Evolutionary conservation across 2,113 vertebrate species (phyloP), one percentile per base, ranked within the genome.

Genomic region (Callipepla squamata): DNA sequence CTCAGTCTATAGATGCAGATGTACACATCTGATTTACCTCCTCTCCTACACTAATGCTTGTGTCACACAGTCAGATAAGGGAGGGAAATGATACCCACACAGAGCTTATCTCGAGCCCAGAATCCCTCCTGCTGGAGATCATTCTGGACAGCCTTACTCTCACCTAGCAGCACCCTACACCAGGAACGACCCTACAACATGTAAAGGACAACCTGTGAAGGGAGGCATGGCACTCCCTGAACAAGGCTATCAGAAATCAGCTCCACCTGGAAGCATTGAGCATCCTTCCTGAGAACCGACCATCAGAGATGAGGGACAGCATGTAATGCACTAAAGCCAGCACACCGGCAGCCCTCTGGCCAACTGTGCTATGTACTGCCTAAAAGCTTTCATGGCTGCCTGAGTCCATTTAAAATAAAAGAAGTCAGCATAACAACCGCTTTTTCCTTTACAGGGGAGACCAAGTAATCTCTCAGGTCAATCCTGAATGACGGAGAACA

Each of bases 341-440:
- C 22, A 8, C 22, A 8, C 79, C 47, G 51, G 48, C 62, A 87
- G 75, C 73, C 76, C 90, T 4, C 5, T 3, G 82, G 72, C 79
- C 78, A 92, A 68, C 83, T 23, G 40, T 38, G 32, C 62, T 30
- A 17, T 1, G 1, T 77, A 76, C 85, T 87, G 53, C 36, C 85
- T 92, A 87, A 95, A 96, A 94, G 90, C 87, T 62, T 94, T 94
- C 84, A 51, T 53, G 65, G 83, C 68, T 95, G 93, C 73, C 92
- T 66, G 69, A 87, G 55, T 30, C 67, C 81, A 82, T 92, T 94
- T 88, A 57, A 96, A 93, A 93, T 66, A 90, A 91, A 87, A 95
- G 51, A 84, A 80, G 45, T 12, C 85, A 90, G 44, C 23, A 48
- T 75, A 92, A 68, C 42, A 94, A 82, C 47, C n/a, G 14, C 47